Base-by-base conservation (phyloP, 2,888 invertebrate species). In the Sinelater perroti region DNA sequence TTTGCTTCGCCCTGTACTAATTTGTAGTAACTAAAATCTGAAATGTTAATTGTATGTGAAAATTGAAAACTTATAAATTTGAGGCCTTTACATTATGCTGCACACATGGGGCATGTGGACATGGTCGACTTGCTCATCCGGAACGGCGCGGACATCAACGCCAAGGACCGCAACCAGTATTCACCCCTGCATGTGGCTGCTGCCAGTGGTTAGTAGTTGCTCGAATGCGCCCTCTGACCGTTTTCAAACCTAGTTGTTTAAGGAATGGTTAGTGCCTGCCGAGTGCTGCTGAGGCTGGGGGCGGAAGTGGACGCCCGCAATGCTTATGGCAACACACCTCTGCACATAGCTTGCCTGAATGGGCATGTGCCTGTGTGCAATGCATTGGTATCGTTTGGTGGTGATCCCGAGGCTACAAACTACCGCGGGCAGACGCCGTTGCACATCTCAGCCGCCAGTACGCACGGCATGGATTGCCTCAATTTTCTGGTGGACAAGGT, bases 141-240 rank as follows among this genome's bases (percentile, higher is more conserved):
- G 49, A 73, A 74, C 56, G 77, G 76, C 13, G 82, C 81, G 7
- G 81, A 82, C 56, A 73, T 81, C 18, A 80, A 82, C 63, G 81
- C 79, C 3, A 78, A 78, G 66, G 82, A 82, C 65, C 71, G 76
- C 47, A 77, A 77, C 63, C 74, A 74, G 67, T 86, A 83, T 66
- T 85, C 86, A 2, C 85, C 87, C 0, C 74, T 87, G 46, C 87
- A 87, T 70, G 83, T 84, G 7, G 85, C 86, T 2, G 82, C 83
- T 3, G 83, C 84, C 21, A 80, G 81, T 64, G 85, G 85, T 64
- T 79, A 80, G 60, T 74, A n/a, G n/a, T n/a, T n/a, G n/a, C n/a
- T n/a, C n/a, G n/a, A n/a, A n/a, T n/a, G n/a, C n/a, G n/a, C n/a
- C n/a, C n/a, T n/a, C n/a, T n/a, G n/a, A n/a, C n/a, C n/a, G n/a